Evolutionary conservation across 2,888 invertebrate genomes (phyloP).

Genomic region (Clitarchus hookeri): DNA sequence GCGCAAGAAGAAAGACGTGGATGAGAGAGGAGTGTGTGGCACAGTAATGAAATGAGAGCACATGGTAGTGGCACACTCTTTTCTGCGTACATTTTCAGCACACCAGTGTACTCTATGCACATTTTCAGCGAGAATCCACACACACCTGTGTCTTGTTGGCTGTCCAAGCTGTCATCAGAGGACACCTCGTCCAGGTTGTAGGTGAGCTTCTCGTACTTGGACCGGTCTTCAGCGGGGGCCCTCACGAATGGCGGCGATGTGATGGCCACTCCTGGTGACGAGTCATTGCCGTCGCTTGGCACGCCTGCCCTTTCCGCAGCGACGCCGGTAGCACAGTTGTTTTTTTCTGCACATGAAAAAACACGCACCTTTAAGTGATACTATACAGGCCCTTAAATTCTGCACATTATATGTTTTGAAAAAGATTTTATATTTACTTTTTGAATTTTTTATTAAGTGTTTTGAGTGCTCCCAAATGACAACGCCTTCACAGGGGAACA

Average conservation of each 20-base stretch:
- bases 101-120: neutral
- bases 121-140: neutral
- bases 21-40: too few species aligned
- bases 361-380: too few species aligned
- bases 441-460: too few species aligned
- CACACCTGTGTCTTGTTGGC: constrained; percentile 31
- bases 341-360: neutral
- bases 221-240: constrained; percentile 70
- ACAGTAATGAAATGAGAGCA: too few species aligned
- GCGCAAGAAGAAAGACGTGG: too few species aligned
- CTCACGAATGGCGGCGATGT: constrained; percentile 61
- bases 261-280: neutral
- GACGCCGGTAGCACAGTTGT: neutral
- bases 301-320: neutral
- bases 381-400: too few species aligned
- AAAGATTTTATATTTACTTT: too few species aligned
- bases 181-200: constrained; percentile 63
- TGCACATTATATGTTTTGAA: too few species aligned
- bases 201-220: constrained; percentile 76
- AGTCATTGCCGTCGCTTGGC: neutral
- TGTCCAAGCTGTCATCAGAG: constrained; percentile 54
- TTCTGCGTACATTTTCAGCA: neutral
- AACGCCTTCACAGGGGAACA: too few species aligned
- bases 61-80: too few species aligned
- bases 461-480: too few species aligned